Evolutionary conservation across 2,113 vertebrate species (phyloP).

Genomic region (Eira barbara): DNA sequence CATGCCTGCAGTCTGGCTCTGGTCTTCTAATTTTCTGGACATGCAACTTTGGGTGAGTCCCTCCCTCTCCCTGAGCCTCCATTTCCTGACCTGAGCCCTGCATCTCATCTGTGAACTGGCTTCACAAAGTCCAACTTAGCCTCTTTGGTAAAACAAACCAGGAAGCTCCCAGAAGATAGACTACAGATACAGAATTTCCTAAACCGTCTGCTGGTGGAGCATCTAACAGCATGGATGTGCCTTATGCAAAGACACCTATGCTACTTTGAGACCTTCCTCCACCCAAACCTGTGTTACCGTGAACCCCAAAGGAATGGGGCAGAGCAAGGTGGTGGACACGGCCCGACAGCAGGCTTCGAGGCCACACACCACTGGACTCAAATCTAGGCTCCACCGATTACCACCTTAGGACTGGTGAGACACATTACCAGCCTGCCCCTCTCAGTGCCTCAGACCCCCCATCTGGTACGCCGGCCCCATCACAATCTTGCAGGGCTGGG

Average conservation of each 20-base stretch:
- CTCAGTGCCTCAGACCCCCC: not conserved
- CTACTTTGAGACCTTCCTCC: not conserved
- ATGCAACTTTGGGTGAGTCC: not conserved
- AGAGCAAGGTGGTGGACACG: not conserved
- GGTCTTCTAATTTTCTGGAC: not conserved
- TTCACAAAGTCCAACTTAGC: not conserved
- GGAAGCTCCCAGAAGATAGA: not conserved
- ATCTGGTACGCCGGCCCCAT: not conserved
- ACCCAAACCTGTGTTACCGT: not conserved
- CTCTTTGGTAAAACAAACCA: not conserved
- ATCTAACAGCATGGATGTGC: not conserved
- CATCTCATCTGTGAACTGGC: not conserved
- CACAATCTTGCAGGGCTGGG: not conserved
- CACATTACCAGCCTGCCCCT: not conserved
- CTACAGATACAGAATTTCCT: not conserved
- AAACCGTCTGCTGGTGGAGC: not conserved
- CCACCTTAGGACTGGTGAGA: not conserved
- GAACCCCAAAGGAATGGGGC: not conserved
- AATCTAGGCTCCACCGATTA: slow-evolving; percentile 3
- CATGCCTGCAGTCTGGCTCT: not conserved
- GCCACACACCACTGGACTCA: not conserved
- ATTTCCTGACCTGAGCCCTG: not conserved
- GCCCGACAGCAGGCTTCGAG: not conserved
- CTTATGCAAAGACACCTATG: not conserved
- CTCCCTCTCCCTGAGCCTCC: not conserved